Conservation (phyloP, 2,797 vertebrate species). For the Sebastes jordani region DNA sequence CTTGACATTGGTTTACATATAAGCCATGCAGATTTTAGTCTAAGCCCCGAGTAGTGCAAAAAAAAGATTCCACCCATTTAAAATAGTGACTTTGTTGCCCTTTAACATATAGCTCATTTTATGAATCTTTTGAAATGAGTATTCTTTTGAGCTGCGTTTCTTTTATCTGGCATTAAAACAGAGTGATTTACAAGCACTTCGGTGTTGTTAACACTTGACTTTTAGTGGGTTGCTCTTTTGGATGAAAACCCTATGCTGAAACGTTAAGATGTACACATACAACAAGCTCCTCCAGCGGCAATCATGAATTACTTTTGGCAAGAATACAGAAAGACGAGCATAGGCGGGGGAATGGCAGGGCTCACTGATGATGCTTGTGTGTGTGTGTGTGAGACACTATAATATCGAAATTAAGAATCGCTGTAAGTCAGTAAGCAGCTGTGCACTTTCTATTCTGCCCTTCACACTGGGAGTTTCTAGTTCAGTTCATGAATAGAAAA, state of each 20-base stretch:
- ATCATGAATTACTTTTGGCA: slow-evolving; percentile 50
- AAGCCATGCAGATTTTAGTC: slow-evolving; percentile 2
- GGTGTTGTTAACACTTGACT: slow-evolving; percentile 52
- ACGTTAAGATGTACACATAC: slow-evolving; percentile 51
- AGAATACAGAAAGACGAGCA: slow-evolving; percentile 36
- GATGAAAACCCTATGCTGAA: slow-evolving; percentile 46
- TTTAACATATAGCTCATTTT: slow-evolving; percentile 39
- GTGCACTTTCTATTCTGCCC: slow-evolving; percentile 43
- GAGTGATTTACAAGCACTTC: slow-evolving; percentile 38
- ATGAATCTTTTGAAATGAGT: slow-evolving; percentile 40
- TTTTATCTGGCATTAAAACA: slow-evolving; percentile 53
- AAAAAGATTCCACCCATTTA: slow-evolving; percentile 1
- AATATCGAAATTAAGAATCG: slow-evolving; percentile 60
- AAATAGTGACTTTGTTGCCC: slow-evolving; percentile 32
- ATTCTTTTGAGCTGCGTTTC: slow-evolving; percentile 15
- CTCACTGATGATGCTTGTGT: slow-evolving; percentile 27
- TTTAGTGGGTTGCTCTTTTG: slow-evolving; percentile 45
- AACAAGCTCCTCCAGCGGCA: slow-evolving; percentile 53
- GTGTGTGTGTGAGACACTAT: background rate
- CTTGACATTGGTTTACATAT: background rate
- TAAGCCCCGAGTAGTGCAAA: background rate
- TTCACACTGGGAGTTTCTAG: slow-evolving; percentile 47
- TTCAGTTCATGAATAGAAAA: slow-evolving; percentile 70
- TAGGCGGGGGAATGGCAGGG: background rate
- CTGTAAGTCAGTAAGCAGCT: slow-evolving; percentile 49